These are phyloP conservation scores for Pharmacophagus antenor DNA, from an alignment of 2,888 invertebrate genomes.

Conservation along the genomic window DNA sequence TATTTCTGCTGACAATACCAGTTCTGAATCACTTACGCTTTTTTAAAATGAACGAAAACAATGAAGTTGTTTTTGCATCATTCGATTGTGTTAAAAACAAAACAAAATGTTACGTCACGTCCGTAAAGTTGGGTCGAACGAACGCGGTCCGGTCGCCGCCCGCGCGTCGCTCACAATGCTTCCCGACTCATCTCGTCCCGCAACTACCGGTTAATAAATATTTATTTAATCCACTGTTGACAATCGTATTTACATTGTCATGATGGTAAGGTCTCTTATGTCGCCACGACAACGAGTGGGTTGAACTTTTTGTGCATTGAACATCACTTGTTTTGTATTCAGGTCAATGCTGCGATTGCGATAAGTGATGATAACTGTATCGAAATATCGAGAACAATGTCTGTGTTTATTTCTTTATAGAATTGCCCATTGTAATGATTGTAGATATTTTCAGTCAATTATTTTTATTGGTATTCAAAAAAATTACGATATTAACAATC, in stretches of 20 bases:
- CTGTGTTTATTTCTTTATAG: slow-evolving; percentile 12
- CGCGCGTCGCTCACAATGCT: slow-evolving; percentile 60
- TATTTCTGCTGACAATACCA: slow-evolving; percentile 34
- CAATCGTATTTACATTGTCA: slow-evolving; percentile 77
- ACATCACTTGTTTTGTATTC: slow-evolving; percentile 65
- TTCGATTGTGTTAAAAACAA: slow-evolving; percentile 30
- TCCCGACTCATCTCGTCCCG: slow-evolving; percentile 63
- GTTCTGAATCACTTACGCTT: slow-evolving; percentile 13
- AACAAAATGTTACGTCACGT: slow-evolving; percentile 49
- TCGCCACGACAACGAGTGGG: slow-evolving; percentile 66
- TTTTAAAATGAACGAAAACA: slow-evolving; percentile 12
- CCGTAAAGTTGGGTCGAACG: slow-evolving; percentile 51
- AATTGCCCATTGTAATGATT: background rate
- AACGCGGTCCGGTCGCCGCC: slow-evolving; percentile 46
- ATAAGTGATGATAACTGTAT: slow-evolving; percentile 35
- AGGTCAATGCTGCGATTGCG: slow-evolving; percentile 53
- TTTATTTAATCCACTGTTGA: slow-evolving; percentile 77
- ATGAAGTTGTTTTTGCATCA: slow-evolving; percentile 16
- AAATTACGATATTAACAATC: background rate
- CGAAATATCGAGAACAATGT: slow-evolving; percentile 26
- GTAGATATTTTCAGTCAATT: background rate
- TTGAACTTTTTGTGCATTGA: slow-evolving; percentile 57
- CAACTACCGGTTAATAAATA: slow-evolving; percentile 68
- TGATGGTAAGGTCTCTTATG: slow-evolving; percentile 57
- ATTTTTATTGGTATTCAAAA: background rate